Percentiles rank a stretch among this genome's conserved stretches.
phyloP scores from a whole-genome alignment of 2,113 vertebrate species.

The Podocnemis expansa region DNA sequence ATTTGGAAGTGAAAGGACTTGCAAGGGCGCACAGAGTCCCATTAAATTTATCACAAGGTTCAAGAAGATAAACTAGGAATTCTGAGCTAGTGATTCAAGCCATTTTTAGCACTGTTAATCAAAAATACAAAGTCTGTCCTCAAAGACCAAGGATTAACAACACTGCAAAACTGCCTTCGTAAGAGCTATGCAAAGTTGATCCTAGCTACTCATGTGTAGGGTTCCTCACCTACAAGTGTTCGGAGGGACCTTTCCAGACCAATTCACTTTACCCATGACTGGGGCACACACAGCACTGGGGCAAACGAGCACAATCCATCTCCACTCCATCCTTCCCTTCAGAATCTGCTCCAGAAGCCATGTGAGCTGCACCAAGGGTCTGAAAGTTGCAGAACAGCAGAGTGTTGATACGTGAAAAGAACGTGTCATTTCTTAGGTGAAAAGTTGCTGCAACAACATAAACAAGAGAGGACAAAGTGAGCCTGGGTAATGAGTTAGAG shows the following conservation, averaged over 20 bases:
- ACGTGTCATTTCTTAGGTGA: not conserved
- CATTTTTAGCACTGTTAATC: not conserved
- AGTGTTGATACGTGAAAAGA: not conserved
- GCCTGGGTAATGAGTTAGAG: not conserved
- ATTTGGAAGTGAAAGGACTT: not conserved
- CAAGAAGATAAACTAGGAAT: not conserved
- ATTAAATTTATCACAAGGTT: not conserved
- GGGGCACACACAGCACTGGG: not conserved
- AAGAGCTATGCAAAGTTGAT: not conserved
- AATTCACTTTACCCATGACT: not conserved
- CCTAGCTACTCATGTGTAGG: fast-evolving
- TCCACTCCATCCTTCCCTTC: not conserved
- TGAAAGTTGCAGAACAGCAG: fast-evolving
- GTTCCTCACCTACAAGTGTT: not conserved
- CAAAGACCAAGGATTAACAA: not conserved
- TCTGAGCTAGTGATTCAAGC: not conserved
- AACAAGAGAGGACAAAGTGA: not conserved
- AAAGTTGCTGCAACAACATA: not conserved
- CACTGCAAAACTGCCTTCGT: not conserved
- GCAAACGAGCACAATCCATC: not conserved
- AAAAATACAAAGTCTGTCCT: not conserved
- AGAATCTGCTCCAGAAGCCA: not conserved
- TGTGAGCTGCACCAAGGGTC: not conserved
- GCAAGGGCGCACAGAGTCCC: not conserved
- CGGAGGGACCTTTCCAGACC: not conserved